Percentiles rank a stretch among this genome's conserved stretches.
Evolutionary conservation across 2,888 invertebrate genomes (phyloP).

Genomic region (Fragum sueziense): DNA sequence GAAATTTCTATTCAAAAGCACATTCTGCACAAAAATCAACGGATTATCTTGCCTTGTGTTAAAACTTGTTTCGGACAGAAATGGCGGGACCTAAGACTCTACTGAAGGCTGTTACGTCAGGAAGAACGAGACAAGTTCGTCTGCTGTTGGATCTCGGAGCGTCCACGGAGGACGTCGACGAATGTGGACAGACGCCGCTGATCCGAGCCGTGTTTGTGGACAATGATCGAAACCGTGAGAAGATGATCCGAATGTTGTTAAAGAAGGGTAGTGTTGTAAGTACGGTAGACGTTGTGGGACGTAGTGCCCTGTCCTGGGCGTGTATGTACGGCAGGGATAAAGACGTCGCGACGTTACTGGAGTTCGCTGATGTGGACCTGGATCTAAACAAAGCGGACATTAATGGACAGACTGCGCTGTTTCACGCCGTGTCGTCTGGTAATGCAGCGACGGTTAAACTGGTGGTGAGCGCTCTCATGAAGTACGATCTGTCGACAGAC

Average conservation of each 20-base stretch:
- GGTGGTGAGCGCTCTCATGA: conserved; percentile 58
- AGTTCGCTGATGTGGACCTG: conserved; percentile 64
- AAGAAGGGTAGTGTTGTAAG: conserved; percentile 59
- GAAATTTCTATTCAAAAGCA: too few species aligned
- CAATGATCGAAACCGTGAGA: conserved; percentile 54
- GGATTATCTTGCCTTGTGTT: too few species aligned
- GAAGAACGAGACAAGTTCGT: conserved; percentile 62
- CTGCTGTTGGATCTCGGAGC: conserved; percentile 64
- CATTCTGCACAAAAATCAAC: too few species aligned
- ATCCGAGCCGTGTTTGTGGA: conserved; percentile 65
- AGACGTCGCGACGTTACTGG: conserved; percentile 60
- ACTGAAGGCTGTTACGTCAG: conserved; percentile 67
- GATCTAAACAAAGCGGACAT: conserved; percentile 65
- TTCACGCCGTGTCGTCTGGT: conserved; percentile 67
- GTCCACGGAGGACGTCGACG: conserved; percentile 56
- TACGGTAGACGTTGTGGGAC: conserved; percentile 62
- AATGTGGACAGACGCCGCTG: conserved; percentile 68
- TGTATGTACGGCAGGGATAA: conserved; percentile 64
- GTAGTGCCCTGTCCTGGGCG: conserved; percentile 67
- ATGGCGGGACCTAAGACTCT: conserved; percentile 56
- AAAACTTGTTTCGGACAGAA: too few species aligned
- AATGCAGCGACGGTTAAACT: conserved; percentile 67
- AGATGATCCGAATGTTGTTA: conserved; percentile 60
- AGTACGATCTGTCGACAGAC: conserved; percentile 62
- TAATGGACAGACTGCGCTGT: conserved; percentile 67